A percentile compares a stretch with the other conserved stretches of the same genome.
These are phyloP conservation scores for Tetragonisca angustula DNA, from an alignment of 2,888 invertebrate genomes.

Conservation along the genomic window DNA sequence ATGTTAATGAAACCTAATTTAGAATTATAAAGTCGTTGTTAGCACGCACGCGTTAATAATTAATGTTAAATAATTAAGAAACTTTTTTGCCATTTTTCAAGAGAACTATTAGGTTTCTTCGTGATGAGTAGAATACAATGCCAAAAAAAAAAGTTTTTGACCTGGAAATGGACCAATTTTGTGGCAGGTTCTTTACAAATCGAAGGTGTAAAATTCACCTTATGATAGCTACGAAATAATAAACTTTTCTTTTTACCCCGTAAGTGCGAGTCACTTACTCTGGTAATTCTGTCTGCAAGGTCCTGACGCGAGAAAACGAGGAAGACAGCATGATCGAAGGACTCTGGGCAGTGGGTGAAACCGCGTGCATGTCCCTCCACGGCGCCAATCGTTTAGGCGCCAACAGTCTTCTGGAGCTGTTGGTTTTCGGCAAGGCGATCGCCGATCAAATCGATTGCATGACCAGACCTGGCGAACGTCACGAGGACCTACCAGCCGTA, in stretches of 20 bases:
- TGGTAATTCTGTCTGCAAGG: conserved; percentile 80
- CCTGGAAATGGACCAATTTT: no score
- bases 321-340: conserved; percentile 92
- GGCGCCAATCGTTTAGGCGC: conserved; percentile 99
- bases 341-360: conserved; percentile 97
- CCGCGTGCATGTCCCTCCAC: conserved; percentile 97
- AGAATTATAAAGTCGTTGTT: not conserved
- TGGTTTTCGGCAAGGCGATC: conserved; percentile 99
- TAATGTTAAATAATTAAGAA: no score
- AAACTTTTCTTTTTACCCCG: no score
- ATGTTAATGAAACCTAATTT: no score
- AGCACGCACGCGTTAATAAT: no score
- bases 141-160: no score
- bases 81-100: no score
- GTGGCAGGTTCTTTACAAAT: no score
- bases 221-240: no score
- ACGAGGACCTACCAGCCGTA: conserved; percentile 89
- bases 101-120: no score
- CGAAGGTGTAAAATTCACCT: no score
- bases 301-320: conserved; percentile 86
- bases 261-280: not conserved
- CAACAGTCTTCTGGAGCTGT: conserved; percentile 98
- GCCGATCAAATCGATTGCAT: conserved; percentile 94
- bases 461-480: conserved; percentile 93
- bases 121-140: no score